These are phyloP conservation scores for Meloidogyne chitwoodi DNA, from an alignment of 1,140 invertebrate genomes.

Conservation along the genomic window DNA sequence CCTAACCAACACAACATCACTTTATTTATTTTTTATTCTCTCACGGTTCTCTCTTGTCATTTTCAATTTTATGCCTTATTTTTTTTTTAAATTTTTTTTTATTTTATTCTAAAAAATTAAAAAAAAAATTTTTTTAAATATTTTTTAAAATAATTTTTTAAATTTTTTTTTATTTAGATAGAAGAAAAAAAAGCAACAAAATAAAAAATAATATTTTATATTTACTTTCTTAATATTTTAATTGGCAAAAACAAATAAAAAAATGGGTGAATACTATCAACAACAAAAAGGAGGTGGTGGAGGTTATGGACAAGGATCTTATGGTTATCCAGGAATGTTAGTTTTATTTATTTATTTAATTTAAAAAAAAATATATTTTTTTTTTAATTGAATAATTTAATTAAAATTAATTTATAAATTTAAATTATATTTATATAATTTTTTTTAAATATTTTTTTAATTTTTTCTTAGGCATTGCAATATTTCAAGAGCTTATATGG, in stretches of 20 bases:
- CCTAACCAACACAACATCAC: too few species aligned
- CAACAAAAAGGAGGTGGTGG: constrained; percentile 28
- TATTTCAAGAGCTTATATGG: constrained; percentile 51
- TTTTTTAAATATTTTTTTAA: too few species aligned
- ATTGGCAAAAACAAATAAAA: neutral
- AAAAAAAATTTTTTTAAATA: too few species aligned
- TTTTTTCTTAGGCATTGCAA: constrained; percentile 39
- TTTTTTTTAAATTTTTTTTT: neutral
- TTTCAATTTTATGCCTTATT: neutral
- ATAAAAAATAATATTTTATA: neutral
- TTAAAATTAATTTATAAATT: too few species aligned
- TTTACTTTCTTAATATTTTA: neutral
- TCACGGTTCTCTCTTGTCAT: neutral
- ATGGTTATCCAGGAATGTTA: constrained; percentile 29
- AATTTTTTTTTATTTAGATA: neutral
- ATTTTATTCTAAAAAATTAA: too few species aligned
- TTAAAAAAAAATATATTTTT: too few species aligned
- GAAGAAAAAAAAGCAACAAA: neutral
- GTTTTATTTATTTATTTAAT: neutral
- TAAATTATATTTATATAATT: too few species aligned
- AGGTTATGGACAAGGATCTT: constrained; percentile 19
- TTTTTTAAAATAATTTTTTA: neutral
- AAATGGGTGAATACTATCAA: constrained; percentile 26
- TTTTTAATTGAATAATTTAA: too few species aligned
- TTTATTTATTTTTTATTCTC: too few species aligned